phyloP scores from a whole-genome alignment of 2,888 invertebrate genomes.

The Sphaerophoria taeniata region DNA sequence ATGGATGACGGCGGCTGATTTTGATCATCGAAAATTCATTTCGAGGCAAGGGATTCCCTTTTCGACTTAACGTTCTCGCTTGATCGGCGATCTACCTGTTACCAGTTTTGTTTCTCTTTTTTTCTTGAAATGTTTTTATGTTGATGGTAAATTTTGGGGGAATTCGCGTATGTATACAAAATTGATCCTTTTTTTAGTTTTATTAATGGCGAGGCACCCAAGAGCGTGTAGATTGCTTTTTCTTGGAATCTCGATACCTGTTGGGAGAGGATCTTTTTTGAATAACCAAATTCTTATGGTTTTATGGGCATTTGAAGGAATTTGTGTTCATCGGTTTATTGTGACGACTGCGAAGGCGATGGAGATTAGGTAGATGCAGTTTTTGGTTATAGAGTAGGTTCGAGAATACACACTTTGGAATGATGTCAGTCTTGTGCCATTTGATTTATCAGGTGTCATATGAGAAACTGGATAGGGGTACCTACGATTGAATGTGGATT shows the following conservation, averaged over 20 bases:
- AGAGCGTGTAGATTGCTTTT: conserved; percentile 25
- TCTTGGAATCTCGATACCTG: conserved; percentile 21
- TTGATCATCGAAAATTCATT: conserved; percentile 59
- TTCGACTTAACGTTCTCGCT: not conserved
- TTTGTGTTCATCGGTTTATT: conserved; percentile 14
- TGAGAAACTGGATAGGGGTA: conserved; percentile 3
- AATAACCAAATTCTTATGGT: conserved; percentile 60
- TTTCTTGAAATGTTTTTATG: conserved; percentile 22
- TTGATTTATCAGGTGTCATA: conserved; percentile 54
- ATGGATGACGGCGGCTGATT: conserved; percentile 36
- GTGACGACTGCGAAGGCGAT: not conserved
- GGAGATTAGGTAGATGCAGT: conserved; percentile 20
- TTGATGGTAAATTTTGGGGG: conserved; percentile 44
- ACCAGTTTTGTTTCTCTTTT: conserved; percentile 20
- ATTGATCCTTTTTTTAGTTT: conserved; percentile 42
- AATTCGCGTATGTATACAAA: conserved; percentile 21
- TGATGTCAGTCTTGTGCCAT: conserved; percentile 67
- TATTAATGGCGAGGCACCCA: conserved; percentile 55
- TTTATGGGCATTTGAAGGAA: conserved; percentile 38
- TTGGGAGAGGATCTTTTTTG: not conserved
- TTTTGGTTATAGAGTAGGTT: not conserved
- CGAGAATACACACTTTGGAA: conserved; percentile 44
- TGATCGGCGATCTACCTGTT: conserved; percentile 57
- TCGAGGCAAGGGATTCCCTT: conserved; percentile 25
- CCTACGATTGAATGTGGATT: not conserved